Conservation (phyloP, 2,888 invertebrate genomes). For the Drosophila eohydei region DNA sequence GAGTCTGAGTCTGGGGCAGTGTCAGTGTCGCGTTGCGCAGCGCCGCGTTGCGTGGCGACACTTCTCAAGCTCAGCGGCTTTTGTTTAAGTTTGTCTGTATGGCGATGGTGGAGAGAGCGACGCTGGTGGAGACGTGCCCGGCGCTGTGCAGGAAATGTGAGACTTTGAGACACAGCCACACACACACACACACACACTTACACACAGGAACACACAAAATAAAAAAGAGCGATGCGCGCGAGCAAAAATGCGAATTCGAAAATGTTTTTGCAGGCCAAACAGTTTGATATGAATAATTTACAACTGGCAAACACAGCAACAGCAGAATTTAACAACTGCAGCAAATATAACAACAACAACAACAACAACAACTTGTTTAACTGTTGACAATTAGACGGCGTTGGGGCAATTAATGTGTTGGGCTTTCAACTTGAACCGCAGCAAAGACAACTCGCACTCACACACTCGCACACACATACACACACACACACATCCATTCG, state of each 20-base stretch:
- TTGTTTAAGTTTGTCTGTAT: conserved; percentile 14
- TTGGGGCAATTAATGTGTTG: conserved; percentile 55
- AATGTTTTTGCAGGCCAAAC: conserved; percentile 54
- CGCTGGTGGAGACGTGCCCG: neutral
- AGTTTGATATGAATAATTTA: conserved; percentile 43
- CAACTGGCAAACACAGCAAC: conserved; percentile 16
- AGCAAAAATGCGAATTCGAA: conserved; percentile 26
- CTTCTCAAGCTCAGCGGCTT: conserved; percentile 31
- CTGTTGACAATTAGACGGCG: conserved; percentile 62
- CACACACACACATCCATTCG: conserved; percentile 5
- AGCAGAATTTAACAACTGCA: conserved; percentile 13
- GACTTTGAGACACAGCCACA: conserved; percentile 19
- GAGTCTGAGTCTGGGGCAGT: conserved; percentile 16
- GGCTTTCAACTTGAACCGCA: conserved; percentile 51
- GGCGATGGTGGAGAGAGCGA: neutral
- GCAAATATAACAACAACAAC: conserved; percentile 6
- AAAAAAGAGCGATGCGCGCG: conserved; percentile 12
- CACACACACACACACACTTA: neutral
- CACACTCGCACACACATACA: conserved; percentile 13
- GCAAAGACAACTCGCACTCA: conserved; percentile 44
- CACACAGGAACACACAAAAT: neutral
- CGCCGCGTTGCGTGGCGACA: conserved; percentile 17
- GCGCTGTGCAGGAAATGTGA: conserved; percentile 48
- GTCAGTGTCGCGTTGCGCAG: conserved; percentile 8
- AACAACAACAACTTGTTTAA: conserved; percentile 32